Conservation (phyloP, 1,140 invertebrate genomes). For the Camponotus pennsylvanicus region DNA sequence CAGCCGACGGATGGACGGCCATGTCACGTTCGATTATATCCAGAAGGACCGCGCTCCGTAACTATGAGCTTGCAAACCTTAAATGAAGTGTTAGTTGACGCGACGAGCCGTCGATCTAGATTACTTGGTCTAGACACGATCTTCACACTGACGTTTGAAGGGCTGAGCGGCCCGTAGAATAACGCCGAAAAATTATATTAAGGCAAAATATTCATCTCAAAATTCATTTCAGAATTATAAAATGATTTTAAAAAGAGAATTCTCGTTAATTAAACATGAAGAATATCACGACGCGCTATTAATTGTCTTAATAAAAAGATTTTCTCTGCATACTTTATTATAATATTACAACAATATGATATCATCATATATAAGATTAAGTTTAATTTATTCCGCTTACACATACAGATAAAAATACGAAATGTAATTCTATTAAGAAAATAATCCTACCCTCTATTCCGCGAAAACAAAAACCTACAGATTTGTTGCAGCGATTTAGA, state of each 20-base stretch:
- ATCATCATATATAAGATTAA: background rate
- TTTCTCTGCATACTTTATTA: background rate
- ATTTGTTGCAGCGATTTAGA: slow-evolving; percentile 4
- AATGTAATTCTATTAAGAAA: background rate
- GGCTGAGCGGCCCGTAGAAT: background rate
- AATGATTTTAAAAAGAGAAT: background rate
- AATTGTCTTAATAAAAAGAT: background rate
- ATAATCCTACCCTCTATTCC: background rate
- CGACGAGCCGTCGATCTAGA: slow-evolving; percentile 53
- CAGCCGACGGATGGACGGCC: slow-evolving; percentile 62
- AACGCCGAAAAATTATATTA: slow-evolving; percentile 20
- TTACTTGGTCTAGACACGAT: slow-evolving; percentile 58
- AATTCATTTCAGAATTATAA: background rate
- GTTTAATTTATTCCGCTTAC: background rate
- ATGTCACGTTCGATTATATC: slow-evolving; percentile 71
- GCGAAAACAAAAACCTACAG: background rate
- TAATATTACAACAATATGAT: background rate
- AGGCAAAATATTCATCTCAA: slow-evolving; percentile 6
- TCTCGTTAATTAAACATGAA: background rate
- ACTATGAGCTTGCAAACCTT: slow-evolving; percentile 32
- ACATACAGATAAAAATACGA: background rate
- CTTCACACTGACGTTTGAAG: slow-evolving; percentile 28
- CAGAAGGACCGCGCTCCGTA: slow-evolving; percentile 39
- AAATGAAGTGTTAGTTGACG: slow-evolving; percentile 61
- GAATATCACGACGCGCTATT: background rate